Evolutionary conservation across 2,888 invertebrate species (phyloP).

Genomic region (Chesias legatella): DNA sequence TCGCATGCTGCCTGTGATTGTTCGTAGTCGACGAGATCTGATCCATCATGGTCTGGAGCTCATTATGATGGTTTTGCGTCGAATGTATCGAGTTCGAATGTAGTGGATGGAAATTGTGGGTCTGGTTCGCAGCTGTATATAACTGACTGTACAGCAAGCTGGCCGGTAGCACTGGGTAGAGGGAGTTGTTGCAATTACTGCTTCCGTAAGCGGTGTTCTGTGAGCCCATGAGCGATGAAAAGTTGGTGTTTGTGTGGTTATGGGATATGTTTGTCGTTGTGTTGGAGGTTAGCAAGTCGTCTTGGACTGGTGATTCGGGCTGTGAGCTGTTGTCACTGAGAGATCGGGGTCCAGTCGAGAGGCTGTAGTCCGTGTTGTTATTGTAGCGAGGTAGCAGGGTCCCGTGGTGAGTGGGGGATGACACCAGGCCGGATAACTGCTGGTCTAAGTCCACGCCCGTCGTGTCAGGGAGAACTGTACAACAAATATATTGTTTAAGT

Average conservation of each 20-base stretch:
- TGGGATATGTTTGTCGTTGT: slow-evolving; percentile 81
- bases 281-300: slow-evolving; percentile 85
- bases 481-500: slow-evolving; percentile 19
- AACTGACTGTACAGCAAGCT: slow-evolving; percentile 91
- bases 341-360: slow-evolving; percentile 85
- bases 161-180: slow-evolving; percentile 89
- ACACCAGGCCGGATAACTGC: slow-evolving; percentile 83
- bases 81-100: slow-evolving; percentile 84
- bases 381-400: slow-evolving; percentile 86
- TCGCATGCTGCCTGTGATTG: slow-evolving; percentile 72
- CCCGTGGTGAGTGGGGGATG: slow-evolving; percentile 77
- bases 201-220: slow-evolving; percentile 81
- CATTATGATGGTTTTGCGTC: slow-evolving; percentile 83
- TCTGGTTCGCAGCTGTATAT: slow-evolving; percentile 89
- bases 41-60: slow-evolving; percentile 88
- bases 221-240: slow-evolving; percentile 82
- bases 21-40: slow-evolving; percentile 85
- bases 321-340: slow-evolving; percentile 91
- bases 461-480: slow-evolving; percentile 87
- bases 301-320: slow-evolving; percentile 91
- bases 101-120: slow-evolving; percentile 85
- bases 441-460: slow-evolving; percentile 87
- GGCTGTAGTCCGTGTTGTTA: slow-evolving; percentile 83
- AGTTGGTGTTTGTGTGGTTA: slow-evolving; percentile 82
- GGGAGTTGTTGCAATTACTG: slow-evolving; percentile 85